Base-by-base conservation (phyloP, 2,888 invertebrate genomes). In the Malthinus flaveolus region DNA sequence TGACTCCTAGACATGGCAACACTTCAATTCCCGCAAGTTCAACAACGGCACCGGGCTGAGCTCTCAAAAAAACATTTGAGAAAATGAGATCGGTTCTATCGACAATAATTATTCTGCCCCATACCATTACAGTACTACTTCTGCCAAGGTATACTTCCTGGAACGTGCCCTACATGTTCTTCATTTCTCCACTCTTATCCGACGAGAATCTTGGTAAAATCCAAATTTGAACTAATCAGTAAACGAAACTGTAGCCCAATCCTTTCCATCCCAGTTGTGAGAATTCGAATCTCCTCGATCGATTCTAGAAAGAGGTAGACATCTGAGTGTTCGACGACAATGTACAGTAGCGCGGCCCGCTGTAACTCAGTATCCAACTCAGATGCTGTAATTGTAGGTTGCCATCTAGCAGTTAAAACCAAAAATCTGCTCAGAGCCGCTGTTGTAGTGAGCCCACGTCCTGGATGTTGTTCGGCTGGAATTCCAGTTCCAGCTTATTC, bases 1-100 rank as follows among this genome's bases (percentile, higher is more conserved):
- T 37, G n/a, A 13, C 37, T n/a, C n/a, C n/a, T n/a, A n/a, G n/a
- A n/a, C 37, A 37, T 37, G 37, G 37, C 37, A 37, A 37, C 12
- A 37, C 37, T 37, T 9, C 37, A 37, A 37, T 37, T 10, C 37
- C 4, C n/a, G 6, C 37, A 13, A 2, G 37, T 1, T 37, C n/a
- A 10, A 37, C 37, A 7, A 37, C 7, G 11, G 4, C 37, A 37
- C 37, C 6, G 11, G n/a, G 42, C 42, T 42, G 42, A 42, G 15
- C 15, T 42, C 12, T 13, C 42, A 15, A 23, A 13, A 42, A 42
- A 42, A 13, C 42, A 8, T 42, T 42, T 15, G 42, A 23, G 15
- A 42, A 42, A 42, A 42, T 42, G 23, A 42, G 15, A 13, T 42
- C 23, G 42, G 42, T 42, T 12, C 42, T 42, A 42, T 23, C 42